Conservation (phyloP, 2,797 vertebrate species). For the Lacerta viridis region DNA sequence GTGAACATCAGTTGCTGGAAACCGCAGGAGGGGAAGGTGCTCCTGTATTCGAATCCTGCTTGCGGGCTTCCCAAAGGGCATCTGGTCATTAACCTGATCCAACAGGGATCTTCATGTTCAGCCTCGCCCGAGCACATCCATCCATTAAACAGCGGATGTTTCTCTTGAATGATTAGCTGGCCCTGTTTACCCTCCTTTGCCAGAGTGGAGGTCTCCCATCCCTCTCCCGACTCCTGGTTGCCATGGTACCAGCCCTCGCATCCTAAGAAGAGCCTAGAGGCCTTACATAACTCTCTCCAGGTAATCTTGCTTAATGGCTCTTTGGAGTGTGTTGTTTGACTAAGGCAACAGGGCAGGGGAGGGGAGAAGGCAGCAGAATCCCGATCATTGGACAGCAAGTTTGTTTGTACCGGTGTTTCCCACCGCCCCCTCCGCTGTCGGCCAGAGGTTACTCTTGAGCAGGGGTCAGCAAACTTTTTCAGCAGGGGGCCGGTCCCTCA, state of each 20-base stretch:
- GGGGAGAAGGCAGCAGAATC: not conserved
- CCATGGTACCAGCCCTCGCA: not conserved
- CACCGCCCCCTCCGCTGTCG: not conserved
- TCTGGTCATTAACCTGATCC: too few relatives aligned
- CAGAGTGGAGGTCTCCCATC: not conserved
- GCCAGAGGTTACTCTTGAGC: not conserved
- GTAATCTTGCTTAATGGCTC: fast-evolving
- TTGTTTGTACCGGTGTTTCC: not conserved
- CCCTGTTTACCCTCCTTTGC: not conserved
- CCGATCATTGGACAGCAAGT: not conserved
- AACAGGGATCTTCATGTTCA: not conserved
- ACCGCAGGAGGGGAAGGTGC: too few relatives aligned
- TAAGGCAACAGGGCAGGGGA: not conserved
- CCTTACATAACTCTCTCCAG: fast-evolving
- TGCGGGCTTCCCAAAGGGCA: too few relatives aligned
- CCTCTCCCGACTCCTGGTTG: not conserved
- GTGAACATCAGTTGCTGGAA: too few relatives aligned
- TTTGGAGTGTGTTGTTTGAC: not conserved
- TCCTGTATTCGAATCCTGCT: too few relatives aligned
- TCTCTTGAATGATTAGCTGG: not conserved
- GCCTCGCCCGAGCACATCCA: not conserved
- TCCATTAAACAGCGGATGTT: not conserved
- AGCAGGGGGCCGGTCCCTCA: too few relatives aligned
- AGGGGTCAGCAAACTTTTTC: too few relatives aligned
- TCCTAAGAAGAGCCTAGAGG: slow-evolving; percentile 16